A percentile compares a stretch with the other conserved stretches of the same genome.
Evolutionary conservation across 2,888 invertebrate species (phyloP).

Genomic region (Phaedon cochleariae): DNA sequence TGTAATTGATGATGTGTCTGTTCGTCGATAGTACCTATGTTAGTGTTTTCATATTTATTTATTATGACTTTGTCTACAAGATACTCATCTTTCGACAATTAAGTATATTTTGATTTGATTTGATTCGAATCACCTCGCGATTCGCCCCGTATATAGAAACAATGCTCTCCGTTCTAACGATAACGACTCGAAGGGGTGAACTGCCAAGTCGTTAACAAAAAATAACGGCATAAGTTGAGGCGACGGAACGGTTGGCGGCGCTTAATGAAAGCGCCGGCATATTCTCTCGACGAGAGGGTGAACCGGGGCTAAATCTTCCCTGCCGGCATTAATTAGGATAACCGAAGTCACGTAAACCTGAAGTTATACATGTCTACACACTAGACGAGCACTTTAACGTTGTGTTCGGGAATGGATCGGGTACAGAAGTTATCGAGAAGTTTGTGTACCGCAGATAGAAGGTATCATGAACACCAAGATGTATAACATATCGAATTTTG

Average conservation of each 20-base stretch:
- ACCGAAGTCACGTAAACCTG: neutral
- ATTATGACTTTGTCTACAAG: no score
- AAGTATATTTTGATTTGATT: no score
- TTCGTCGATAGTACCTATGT: no score
- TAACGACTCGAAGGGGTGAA: neutral
- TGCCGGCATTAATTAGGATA: constrained; percentile 15
- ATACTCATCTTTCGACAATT: no score
- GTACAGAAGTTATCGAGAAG: no score
- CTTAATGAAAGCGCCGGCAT: constrained; percentile 18
- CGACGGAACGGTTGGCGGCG: constrained; percentile 6
- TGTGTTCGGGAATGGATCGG: no score
- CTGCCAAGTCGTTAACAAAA: constrained; percentile 13
- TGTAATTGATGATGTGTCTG: no score
- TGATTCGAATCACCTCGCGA: neutral
- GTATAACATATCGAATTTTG: no score
- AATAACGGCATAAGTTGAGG: constrained; percentile 19
- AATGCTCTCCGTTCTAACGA: neutral
- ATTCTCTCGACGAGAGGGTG: neutral
- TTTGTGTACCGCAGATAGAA: no score
- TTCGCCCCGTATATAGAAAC: neutral
- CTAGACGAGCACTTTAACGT: no score
- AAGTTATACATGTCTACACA: neutral
- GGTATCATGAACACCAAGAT: no score
- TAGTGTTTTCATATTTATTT: no score
- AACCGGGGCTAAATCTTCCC: constrained; percentile 9